Evolutionary conservation across 2,797 vertebrate species (phyloP), one percentile per base, ranked within the genome.

Genomic region (Champsocephalus gunnari): DNA sequence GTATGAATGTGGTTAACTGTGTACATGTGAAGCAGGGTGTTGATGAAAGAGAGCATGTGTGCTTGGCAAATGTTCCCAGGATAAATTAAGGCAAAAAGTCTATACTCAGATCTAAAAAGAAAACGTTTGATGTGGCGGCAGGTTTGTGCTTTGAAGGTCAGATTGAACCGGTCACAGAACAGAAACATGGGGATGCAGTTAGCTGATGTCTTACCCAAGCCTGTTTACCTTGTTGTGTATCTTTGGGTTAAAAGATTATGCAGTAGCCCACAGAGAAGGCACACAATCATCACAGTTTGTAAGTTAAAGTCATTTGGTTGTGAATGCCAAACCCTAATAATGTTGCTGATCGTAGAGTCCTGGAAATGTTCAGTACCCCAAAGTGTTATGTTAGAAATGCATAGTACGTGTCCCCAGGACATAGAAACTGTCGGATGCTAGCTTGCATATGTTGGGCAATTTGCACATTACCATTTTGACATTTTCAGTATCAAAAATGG

Each of bases 31-130:
- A 85, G 80, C 57, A 62, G 77, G 73, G 80, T 72, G 79, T 87
- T 80, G 84, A 92, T 90, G 82, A 91, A 91, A 91, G 88, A 81
- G 69, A 77, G 86, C 66, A 72, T 91, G 86, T 92, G 91, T 90
- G 81, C 83, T 82, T 83, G 86, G 90, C 86, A 93, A 93, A 92
- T 87, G 91, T 81, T 81, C 85, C 85, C 66, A 68, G 84, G 87
- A 90, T 91, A 90, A 92, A 90, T 88, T 71, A 82, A 85, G 89
- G 68, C 60, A 71, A 84, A 38, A 76, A 74, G 78, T 72, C 86
- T 84, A 77, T 74, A 77, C 82, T 59, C 78, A 82, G 81, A 83
- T 71, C 80, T 80, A 62, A 76, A 81, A 88, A 60, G 72, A 63
- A 91, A 84, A 16, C 5, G 71, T 79, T 83, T 92, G 79, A 93